Base-by-base conservation (phyloP, 1,140 invertebrate species). In the Andricus grossulariae region DNA sequence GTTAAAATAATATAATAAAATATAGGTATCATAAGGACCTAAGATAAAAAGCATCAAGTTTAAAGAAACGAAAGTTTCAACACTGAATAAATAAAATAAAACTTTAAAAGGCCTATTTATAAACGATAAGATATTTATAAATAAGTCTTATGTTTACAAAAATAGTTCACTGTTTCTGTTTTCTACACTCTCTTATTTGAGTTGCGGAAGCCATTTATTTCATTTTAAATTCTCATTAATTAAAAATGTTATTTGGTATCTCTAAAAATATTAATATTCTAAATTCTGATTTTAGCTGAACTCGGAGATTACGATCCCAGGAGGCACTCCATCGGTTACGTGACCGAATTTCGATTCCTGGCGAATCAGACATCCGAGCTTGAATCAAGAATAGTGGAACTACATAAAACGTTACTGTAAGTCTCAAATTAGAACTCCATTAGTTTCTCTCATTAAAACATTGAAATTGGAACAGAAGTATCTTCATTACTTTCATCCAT, bases 291-390 rank as follows among this genome's bases (percentile, higher is more conserved):
- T 94, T 73, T 92, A 99, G 98, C 98, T 83, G 99, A 99, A 93
- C 93, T 99, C 55, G 99, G 99, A 4, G 99, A 99, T 92, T 99
- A 97, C 91, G 98, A 99, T 91, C 94, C 95, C 25, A 92, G 96
- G 75, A 92, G 96, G 32, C 98, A 99, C 90, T 95, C 95, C 3
- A 94, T 95, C 13, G 97, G 97, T 21, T 99, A 99, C 88, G 96
- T 99, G 45, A 99, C 98, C 2, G 98, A 99, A 93, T 99, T 99
- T 92, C 94, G 97, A 72, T 97, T 99, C 89, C 93, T 99, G 75
- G 94, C 97, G 19, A 97, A 98, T 91, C 98, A 99, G 91, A 97
- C 97, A 49, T 94, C 97, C 51, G 97, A 98, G 86, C 92, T 99
- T 82, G 98, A 99, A 91, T 92, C 94, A 21, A 94, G 95, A 80